Evolutionary conservation across 2,113 vertebrate genomes (phyloP).

Genomic region (Edolisoma coerulescens): DNA sequence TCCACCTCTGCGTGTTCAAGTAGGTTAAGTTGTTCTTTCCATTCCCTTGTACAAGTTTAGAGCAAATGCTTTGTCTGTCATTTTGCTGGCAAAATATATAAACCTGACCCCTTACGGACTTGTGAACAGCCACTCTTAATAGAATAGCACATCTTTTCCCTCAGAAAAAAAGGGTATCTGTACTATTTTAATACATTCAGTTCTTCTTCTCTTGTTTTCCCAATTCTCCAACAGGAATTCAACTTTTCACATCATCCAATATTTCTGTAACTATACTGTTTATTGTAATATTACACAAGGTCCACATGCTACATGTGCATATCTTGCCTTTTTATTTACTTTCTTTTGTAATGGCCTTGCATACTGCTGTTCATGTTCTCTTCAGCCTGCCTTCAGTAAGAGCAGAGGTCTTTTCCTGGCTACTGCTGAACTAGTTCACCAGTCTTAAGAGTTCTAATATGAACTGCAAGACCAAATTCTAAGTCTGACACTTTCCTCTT

Average conservation of each 20-base stretch:
- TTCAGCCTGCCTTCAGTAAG: neutral
- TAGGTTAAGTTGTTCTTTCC: neutral
- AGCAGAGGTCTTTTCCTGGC: neutral
- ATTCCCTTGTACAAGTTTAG: neutral
- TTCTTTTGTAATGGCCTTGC: neutral
- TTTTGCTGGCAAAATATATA: neutral
- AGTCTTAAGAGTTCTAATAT: neutral
- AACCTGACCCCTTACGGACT: neutral
- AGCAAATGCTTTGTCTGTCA: neutral
- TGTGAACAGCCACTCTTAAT: neutral
- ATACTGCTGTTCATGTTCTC: neutral
- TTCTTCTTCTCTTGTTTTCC: neutral
- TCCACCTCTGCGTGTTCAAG: neutral
- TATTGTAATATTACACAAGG: neutral
- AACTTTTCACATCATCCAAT: fast-evolving
- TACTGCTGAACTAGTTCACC: neutral
- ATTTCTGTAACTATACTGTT: neutral
- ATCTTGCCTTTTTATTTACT: neutral
- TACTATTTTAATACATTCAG: neutral
- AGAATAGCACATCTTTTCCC: neutral
- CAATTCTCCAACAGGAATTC: neutral
- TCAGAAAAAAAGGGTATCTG: neutral
- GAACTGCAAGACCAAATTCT: neutral
- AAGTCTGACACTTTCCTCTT: neutral
- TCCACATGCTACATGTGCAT: fast-evolving